Conservation (phyloP, 1,140 invertebrate species). For the Eupristina koningsbergeri region DNA sequence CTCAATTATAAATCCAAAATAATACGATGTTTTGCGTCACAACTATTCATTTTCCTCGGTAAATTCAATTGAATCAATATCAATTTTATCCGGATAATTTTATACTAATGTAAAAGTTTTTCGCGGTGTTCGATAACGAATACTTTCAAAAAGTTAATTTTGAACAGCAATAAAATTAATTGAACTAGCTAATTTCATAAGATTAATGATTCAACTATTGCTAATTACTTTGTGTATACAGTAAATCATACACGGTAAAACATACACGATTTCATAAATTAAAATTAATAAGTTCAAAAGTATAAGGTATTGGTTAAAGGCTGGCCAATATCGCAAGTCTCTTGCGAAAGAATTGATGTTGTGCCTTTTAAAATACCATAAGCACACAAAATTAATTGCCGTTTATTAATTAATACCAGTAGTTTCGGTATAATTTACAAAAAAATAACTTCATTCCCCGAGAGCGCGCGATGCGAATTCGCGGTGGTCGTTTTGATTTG, state of each 20-base stretch:
- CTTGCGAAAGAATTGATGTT: background rate
- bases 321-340: background rate
- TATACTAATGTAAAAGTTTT: background rate
- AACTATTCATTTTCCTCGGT: background rate
- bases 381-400: background rate
- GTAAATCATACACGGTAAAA: background rate
- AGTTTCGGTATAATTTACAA: background rate
- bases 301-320: background rate
- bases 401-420: background rate
- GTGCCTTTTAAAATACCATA: background rate
- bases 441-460: background rate
- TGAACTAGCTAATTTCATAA: constrained; percentile 20
- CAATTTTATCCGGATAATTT: background rate
- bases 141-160: background rate
- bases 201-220: constrained; percentile 13
- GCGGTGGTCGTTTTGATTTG: background rate
- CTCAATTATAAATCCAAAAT: background rate
- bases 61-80: background rate
- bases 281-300: background rate
- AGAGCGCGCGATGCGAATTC: no score
- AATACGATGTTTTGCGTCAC: background rate
- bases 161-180: background rate
- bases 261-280: background rate
- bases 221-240: constrained; percentile 20
- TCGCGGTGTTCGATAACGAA: background rate